phyloP scores from a whole-genome alignment of 2,888 invertebrate genomes.

The Trachelus troglodyta region DNA sequence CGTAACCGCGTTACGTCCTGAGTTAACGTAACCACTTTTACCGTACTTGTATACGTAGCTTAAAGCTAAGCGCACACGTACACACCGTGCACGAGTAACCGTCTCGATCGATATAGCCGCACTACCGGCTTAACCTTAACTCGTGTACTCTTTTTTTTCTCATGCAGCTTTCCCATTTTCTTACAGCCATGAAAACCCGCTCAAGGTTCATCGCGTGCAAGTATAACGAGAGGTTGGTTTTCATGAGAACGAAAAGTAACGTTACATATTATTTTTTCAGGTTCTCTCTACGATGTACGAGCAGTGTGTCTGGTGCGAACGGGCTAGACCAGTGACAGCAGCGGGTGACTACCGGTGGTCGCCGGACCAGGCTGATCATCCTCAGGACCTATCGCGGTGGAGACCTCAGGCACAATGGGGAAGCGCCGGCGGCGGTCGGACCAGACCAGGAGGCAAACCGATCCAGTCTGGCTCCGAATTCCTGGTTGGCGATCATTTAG shows the following conservation, averaged over 20 bases:
- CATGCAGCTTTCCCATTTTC: not conserved
- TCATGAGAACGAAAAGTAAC: not conserved
- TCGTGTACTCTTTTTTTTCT: not conserved
- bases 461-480: not conserved
- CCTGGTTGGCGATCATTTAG: not conserved
- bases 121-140: not conserved
- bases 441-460: not conserved
- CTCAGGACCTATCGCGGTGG: not conserved
- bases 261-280: not conserved
- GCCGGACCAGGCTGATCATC: not conserved
- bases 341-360: not conserved
- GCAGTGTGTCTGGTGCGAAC: not conserved
- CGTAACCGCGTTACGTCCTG: not conserved
- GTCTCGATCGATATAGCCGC: not conserved
- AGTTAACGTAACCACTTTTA: not conserved
- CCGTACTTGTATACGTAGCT: not conserved
- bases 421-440: slow-evolving; percentile 22
- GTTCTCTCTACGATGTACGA: not conserved
- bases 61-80: not conserved
- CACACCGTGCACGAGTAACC: not conserved
- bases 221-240: not conserved
- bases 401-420: slow-evolving; percentile 18
- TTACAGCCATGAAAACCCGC: not conserved
- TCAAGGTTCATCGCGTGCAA: not conserved
- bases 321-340: not conserved